Evolutionary conservation across 2,888 invertebrate species (phyloP).

Genomic region (Epistrophe grossulariae): DNA sequence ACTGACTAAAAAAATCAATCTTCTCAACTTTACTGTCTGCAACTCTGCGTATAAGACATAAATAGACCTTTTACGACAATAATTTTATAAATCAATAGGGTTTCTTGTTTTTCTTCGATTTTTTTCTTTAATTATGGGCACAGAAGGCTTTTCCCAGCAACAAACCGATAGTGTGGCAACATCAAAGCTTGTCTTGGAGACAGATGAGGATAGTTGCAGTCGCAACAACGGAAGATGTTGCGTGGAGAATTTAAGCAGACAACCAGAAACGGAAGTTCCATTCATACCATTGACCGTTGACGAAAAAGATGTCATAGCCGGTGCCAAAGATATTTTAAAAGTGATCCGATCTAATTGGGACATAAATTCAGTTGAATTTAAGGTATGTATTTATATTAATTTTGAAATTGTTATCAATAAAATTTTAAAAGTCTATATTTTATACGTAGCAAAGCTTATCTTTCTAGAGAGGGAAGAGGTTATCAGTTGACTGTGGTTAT

Average conservation of each 20-base stretch:
- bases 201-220: slow-evolving; percentile 1
- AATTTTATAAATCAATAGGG: slow-evolving; percentile 55
- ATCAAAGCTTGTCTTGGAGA: slow-evolving; percentile 38
- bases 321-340: slow-evolving; percentile 88
- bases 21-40: slow-evolving; percentile 3
- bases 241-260: slow-evolving; percentile 23
- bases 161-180: slow-evolving; percentile 58
- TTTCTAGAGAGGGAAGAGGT: neutral
- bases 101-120: slow-evolving; percentile 48
- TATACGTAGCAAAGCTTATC: neutral
- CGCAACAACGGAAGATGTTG: slow-evolving; percentile 41
- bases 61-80: slow-evolving; percentile 45
- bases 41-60: slow-evolving; percentile 18
- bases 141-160: slow-evolving; percentile 69
- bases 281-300: slow-evolving; percentile 86
- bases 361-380: slow-evolving; percentile 87
- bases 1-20: slow-evolving; percentile 38
- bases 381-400: slow-evolving; percentile 86
- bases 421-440: neutral
- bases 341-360: slow-evolving; percentile 90
- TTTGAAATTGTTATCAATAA: neutral
- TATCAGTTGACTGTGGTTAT: neutral
- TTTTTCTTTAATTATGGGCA: slow-evolving; percentile 58
- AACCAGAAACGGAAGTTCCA: slow-evolving; percentile 77
- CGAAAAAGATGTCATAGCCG: slow-evolving; percentile 88